Conservation (phyloP, 2,113 vertebrate species). For the Ptilonorhynchus violaceus region DNA sequence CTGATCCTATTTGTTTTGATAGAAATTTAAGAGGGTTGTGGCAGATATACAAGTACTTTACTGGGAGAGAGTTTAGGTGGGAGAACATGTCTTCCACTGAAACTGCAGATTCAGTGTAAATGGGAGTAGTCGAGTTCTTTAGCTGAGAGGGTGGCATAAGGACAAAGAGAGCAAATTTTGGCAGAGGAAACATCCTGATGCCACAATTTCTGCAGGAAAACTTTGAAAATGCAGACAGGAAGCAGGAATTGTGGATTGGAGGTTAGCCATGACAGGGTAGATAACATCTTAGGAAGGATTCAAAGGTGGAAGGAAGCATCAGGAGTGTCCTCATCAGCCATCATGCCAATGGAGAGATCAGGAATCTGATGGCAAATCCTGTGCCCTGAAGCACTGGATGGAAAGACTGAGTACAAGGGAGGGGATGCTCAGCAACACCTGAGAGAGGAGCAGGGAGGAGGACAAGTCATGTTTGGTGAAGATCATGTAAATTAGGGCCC, state of each 20-base stretch:
- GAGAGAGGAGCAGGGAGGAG: not conserved
- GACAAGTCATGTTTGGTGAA: not conserved
- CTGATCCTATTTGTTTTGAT: not conserved
- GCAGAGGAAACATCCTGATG: not conserved
- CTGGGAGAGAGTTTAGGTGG: not conserved
- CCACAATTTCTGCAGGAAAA: not conserved
- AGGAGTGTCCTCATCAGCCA: not conserved
- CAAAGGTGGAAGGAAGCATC: not conserved
- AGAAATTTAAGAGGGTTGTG: not conserved
- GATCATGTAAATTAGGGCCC: not conserved
- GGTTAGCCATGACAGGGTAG: not conserved
- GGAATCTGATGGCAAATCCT: not conserved
- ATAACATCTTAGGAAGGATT: not conserved
- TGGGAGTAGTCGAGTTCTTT: not conserved
- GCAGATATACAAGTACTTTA: not conserved
- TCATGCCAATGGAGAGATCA: not conserved
- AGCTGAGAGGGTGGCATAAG: not conserved
- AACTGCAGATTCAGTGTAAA: not conserved
- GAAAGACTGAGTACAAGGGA: not conserved
- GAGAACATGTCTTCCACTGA: not conserved
- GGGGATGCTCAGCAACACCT: not conserved
- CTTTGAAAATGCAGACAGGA: not conserved
- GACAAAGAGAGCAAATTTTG: not conserved
- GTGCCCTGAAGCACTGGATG: not conserved
- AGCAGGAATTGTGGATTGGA: not conserved